Conservation (phyloP, 1,140 invertebrate species). For the Chymomyza costata region DNA sequence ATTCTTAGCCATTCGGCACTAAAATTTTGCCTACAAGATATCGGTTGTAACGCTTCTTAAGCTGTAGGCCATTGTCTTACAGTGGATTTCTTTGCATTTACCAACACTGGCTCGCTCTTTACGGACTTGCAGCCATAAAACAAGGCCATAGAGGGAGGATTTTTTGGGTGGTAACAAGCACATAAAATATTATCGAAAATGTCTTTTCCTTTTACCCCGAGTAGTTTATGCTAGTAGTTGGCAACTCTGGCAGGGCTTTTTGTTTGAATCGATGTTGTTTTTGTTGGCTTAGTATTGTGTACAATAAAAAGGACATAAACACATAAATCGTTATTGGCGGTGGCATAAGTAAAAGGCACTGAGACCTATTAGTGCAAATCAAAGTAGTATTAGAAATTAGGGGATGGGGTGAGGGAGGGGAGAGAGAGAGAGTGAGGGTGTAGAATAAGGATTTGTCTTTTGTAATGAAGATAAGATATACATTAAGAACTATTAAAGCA, state of each 20-base stretch:
- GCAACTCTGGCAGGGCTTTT: constrained; percentile 16
- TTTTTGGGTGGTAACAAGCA: no score
- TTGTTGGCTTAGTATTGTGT: no score
- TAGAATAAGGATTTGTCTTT: no score
- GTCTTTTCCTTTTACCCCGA: constrained; percentile 35
- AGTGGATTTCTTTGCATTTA: constrained; percentile 33
- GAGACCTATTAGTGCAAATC: constrained; percentile 53
- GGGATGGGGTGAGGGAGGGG: no score
- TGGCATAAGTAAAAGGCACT: constrained; percentile 12
- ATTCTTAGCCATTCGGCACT: constrained; percentile 53
- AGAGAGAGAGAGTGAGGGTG: no score
- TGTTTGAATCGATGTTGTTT: no score
- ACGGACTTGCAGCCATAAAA: constrained; percentile 45
- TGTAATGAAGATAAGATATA: no score
- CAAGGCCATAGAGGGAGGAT: constrained; percentile 24
- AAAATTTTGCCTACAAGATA: constrained; percentile 34
- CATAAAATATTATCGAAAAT: constrained; percentile 69
- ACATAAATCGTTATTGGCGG: constrained; percentile 55
- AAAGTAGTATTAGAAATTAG: no score
- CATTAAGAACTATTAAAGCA: no score
- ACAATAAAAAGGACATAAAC: constrained; percentile 49
- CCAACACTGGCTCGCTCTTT: constrained; percentile 3
- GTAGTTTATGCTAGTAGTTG: constrained; percentile 40
- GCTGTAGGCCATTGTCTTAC: constrained; percentile 27
- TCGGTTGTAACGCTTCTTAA: constrained; percentile 10